These are phyloP conservation scores for Bombus polaris DNA, from an alignment of 1,140 invertebrate genomes.

Conservation along the genomic window DNA sequence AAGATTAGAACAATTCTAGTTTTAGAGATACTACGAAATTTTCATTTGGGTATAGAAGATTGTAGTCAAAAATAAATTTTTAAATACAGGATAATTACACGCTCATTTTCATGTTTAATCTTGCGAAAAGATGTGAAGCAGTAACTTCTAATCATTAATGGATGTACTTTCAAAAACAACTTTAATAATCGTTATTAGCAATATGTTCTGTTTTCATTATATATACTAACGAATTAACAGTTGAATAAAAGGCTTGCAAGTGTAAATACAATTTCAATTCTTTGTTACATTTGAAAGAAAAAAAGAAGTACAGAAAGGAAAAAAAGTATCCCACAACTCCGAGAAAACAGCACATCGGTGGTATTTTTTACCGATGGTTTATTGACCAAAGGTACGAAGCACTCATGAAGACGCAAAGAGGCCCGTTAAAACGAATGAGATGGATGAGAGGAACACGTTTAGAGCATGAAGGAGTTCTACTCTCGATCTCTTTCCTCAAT, in stretches of 20 bases:
- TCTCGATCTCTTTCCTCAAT: constrained; percentile 57
- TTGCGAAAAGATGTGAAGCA: background rate
- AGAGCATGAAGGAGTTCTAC: constrained; percentile 24
- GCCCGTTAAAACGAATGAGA: constrained; percentile 77
- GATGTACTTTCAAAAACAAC: background rate
- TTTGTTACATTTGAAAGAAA: constrained; percentile 9
- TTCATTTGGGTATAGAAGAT: background rate
- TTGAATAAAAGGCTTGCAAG: constrained; percentile 26
- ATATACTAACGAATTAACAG: background rate
- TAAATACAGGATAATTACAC: background rate
- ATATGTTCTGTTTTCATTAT: background rate
- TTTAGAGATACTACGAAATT: background rate
- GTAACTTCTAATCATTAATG: constrained; percentile 10
- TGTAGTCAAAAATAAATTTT: background rate
- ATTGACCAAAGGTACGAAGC: constrained; percentile 76
- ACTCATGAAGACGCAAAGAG: constrained; percentile 77
- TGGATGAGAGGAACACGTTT: constrained; percentile 59
- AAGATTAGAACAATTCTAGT: background rate
- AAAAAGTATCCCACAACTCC: constrained; percentile 42
- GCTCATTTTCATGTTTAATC: background rate
- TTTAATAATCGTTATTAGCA: background rate
- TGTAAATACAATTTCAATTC: constrained; percentile 14
- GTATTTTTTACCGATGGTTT: constrained; percentile 46
- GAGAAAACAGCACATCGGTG: constrained; percentile 42
- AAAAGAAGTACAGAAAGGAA: background rate